These are phyloP conservation scores for Echinarachnius parma DNA, from an alignment of 53 echinoderm and acorn worm genomes.

Conservation along the genomic window DNA sequence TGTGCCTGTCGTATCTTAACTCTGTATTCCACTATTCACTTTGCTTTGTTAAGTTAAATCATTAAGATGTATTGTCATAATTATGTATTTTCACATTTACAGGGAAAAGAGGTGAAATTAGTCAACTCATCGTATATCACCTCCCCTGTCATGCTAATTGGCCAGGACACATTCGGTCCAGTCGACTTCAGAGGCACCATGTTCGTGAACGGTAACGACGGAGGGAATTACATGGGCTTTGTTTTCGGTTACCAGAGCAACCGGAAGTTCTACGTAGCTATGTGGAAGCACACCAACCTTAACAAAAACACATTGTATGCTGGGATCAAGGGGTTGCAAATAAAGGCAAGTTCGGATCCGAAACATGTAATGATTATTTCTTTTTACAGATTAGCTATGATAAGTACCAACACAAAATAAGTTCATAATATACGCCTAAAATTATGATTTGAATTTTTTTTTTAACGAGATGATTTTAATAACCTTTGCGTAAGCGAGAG, in stretches of 20 bases:
- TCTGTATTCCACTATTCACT: too few species aligned
- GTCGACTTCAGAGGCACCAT: constrained; percentile 77
- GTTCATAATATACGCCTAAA: too few species aligned
- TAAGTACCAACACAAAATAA: too few species aligned
- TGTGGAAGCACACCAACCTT: constrained; percentile 78
- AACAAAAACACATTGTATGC: constrained; percentile 65
- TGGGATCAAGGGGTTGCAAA: constrained; percentile 84
- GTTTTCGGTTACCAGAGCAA: constrained; percentile 96
- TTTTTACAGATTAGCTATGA: too few species aligned
- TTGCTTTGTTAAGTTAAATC: too few species aligned
- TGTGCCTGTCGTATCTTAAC: too few species aligned
- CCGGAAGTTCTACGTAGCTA: constrained; percentile 84
- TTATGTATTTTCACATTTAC: too few species aligned
- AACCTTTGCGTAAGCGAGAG: too few species aligned
- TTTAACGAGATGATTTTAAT: too few species aligned
- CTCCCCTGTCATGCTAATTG: constrained; percentile 59
- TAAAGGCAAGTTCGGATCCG: constrained; percentile 68
- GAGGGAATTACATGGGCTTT: constrained; percentile 82
- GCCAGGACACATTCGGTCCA: constrained; percentile 59
- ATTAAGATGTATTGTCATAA: too few species aligned
- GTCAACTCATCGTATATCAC: constrained; percentile 65
- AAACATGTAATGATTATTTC: too few species aligned
- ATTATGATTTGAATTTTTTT: too few species aligned
- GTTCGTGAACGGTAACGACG: constrained; percentile 71
- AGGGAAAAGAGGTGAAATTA: constrained; percentile 84